phyloP scores from a whole-genome alignment of 2,797 vertebrate genomes.

The Typhlichthys subterraneus region DNA sequence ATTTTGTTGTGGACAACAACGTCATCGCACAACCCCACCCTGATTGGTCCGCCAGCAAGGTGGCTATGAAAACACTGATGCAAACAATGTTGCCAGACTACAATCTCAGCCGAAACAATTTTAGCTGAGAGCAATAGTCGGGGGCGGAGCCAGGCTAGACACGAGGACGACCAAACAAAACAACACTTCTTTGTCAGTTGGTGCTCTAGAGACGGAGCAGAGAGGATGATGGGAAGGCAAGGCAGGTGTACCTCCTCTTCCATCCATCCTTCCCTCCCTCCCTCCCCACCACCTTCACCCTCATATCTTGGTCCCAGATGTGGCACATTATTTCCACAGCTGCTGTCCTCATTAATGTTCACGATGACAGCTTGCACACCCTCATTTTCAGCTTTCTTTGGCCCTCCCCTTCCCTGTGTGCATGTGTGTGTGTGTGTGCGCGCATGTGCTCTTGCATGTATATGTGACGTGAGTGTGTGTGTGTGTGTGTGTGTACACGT shows the following conservation, averaged over 20 bases:
- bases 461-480: neutral
- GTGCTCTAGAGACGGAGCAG: constrained; percentile 19
- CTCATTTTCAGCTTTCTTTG: constrained; percentile 56
- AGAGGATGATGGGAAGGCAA: constrained; percentile 54
- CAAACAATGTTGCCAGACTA: too few species aligned
- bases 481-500: constrained; percentile 8
- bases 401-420: constrained; percentile 14
- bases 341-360: constrained; percentile 75
- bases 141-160: too few species aligned
- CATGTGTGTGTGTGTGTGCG: neutral
- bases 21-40: too few species aligned
- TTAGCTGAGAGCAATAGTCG: too few species aligned
- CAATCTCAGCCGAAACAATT: too few species aligned
- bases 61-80: too few species aligned
- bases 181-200: neutral
- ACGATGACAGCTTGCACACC: constrained; percentile 71
- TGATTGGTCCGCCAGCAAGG: too few species aligned
- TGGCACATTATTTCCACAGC: constrained; percentile 79
- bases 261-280: neutral
- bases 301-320: constrained; percentile 59
- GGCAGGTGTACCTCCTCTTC: constrained; percentile 41
- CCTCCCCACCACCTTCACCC: constrained; percentile 7
- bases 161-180: neutral
- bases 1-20: too few species aligned
- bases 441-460: neutral